phyloP scores from a whole-genome alignment of 1,140 invertebrate genomes.

The Potamilus streckersoni region DNA sequence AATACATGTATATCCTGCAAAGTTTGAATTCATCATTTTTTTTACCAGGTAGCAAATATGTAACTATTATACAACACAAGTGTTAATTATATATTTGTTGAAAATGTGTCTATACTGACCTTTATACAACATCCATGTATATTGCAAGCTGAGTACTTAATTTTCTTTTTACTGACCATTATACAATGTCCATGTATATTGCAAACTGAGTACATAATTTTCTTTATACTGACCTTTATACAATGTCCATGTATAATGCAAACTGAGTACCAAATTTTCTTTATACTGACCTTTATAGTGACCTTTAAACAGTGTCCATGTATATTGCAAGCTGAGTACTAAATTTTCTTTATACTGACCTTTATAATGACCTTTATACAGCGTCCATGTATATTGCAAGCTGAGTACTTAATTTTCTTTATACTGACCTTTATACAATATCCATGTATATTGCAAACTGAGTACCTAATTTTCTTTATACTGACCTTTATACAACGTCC shows the following conservation, averaged over 20 bases:
- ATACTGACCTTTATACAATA: too few relatives aligned
- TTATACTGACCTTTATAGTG: too few relatives aligned
- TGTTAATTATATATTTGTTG: not conserved
- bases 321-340: slow-evolving; percentile 84
- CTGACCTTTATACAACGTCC: slow-evolving; percentile 83
- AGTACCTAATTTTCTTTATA: too few relatives aligned
- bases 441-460: too few relatives aligned
- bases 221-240: slow-evolving; percentile 76
- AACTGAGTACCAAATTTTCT: slow-evolving; percentile 87
- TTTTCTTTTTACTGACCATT: slow-evolving; percentile 85
- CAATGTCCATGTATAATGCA: slow-evolving; percentile 87
- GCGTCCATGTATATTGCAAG: slow-evolving; percentile 85
- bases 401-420: slow-evolving; percentile 88
- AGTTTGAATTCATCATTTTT: not conserved
- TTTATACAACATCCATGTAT: slow-evolving; percentile 85
- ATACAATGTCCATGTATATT: too few relatives aligned
- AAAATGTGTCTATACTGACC: slow-evolving; percentile 68
- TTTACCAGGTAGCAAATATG: not conserved
- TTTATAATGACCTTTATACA: slow-evolving; percentile 77
- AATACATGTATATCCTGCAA: too few relatives aligned
- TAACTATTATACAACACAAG: too few relatives aligned
- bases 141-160: slow-evolving; percentile 87
- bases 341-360: slow-evolving; percentile 85
- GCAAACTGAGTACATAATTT: too few relatives aligned
- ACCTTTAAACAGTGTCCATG: too few relatives aligned